Conservation (phyloP, 2,888 invertebrate genomes). For the Fragum whitleyi region DNA sequence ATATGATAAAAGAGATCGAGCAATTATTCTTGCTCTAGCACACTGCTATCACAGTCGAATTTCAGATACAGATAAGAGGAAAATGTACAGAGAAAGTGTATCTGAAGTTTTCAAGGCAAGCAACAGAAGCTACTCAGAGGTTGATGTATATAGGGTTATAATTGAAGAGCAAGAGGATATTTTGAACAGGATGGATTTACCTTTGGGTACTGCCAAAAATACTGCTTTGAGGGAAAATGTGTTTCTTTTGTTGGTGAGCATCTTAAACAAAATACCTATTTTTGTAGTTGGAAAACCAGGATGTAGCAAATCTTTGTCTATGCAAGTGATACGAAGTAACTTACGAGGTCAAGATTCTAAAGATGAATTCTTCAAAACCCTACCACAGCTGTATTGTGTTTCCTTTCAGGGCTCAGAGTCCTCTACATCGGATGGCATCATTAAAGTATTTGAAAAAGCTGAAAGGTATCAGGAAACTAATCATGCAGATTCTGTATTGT, state of each 20-base stretch:
- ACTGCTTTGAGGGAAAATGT: slow-evolving; percentile 74
- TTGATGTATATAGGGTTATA: slow-evolving; percentile 53
- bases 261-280: slow-evolving; percentile 71
- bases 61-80: slow-evolving; percentile 36
- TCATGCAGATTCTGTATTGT: slow-evolving; percentile 61
- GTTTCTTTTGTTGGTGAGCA: slow-evolving; percentile 73
- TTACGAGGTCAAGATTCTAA: slow-evolving; percentile 72
- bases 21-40: slow-evolving; percentile 61
- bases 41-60: slow-evolving; percentile 67
- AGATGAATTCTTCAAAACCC: slow-evolving; percentile 64
- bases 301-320: slow-evolving; percentile 74
- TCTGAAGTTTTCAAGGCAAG: slow-evolving; percentile 28
- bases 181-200: slow-evolving; percentile 69
- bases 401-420: slow-evolving; percentile 77
- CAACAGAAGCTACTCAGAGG: slow-evolving; percentile 8
- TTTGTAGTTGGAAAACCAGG: slow-evolving; percentile 77
- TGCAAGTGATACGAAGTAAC: slow-evolving; percentile 73
- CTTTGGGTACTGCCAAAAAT: slow-evolving; percentile 71
- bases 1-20: slow-evolving; percentile 1
- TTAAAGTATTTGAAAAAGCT: slow-evolving; percentile 75
- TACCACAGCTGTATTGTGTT: slow-evolving; percentile 71
- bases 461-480: slow-evolving; percentile 67
- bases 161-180: slow-evolving; percentile 67
- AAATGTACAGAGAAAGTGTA: slow-evolving; percentile 44
- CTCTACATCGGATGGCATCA: slow-evolving; percentile 76